Evolutionary conservation across 2,113 vertebrate species (phyloP).

Genomic region (Nothocercus nigrocapillus): DNA sequence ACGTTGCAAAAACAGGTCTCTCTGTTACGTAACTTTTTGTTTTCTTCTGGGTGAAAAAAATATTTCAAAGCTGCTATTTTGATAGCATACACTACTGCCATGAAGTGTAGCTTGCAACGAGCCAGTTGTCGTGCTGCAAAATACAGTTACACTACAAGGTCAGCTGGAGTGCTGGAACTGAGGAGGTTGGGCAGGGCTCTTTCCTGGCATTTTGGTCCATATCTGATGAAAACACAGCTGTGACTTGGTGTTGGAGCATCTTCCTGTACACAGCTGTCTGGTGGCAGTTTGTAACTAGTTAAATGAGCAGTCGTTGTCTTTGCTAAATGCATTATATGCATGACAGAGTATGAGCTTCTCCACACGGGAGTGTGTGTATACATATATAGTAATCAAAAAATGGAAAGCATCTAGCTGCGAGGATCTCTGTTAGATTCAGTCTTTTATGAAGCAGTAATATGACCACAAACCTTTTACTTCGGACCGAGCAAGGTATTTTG

Average conservation of each 20-base stretch:
- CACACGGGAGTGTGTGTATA: not conserved
- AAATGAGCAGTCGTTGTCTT: not conserved
- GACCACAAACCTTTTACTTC: not conserved
- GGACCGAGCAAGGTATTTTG: not conserved
- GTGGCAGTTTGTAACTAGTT: not conserved
- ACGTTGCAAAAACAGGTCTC: not conserved
- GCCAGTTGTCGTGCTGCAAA: slow-evolving; percentile 47
- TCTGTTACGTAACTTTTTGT: not conserved
- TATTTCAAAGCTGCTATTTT: slow-evolving; percentile 34
- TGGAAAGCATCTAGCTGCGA: not conserved
- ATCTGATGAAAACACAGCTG: not conserved
- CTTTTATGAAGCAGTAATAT: not conserved
- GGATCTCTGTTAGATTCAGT: not conserved
- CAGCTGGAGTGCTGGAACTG: not conserved
- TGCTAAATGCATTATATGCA: not conserved
- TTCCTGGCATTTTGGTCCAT: not conserved
- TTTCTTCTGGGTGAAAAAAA: slow-evolving; percentile 40
- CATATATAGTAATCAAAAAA: fast-evolving
- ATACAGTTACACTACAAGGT: slow-evolving; percentile 53
- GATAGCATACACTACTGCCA: slow-evolving; percentile 45
- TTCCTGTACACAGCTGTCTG: not conserved
- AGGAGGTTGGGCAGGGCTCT: not conserved
- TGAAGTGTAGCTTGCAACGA: not conserved
- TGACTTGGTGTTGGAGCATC: not conserved
- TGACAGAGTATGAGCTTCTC: not conserved